Evolutionary conservation across 2,888 invertebrate genomes (phyloP).

Genomic region (Cordilura impudica): DNA sequence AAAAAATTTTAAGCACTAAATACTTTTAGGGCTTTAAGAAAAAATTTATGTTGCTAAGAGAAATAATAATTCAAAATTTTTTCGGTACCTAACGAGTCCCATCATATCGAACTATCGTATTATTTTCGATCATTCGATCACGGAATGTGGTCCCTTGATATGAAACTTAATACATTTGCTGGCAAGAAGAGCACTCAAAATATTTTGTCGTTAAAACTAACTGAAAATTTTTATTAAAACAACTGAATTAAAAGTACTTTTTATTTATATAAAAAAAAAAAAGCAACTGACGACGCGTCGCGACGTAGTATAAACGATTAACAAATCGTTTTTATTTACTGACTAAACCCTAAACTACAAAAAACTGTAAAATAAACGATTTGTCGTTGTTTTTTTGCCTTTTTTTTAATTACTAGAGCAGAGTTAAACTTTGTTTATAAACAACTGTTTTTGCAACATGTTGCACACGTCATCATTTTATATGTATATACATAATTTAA

Average conservation of each 20-base stretch:
- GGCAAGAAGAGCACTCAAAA: background rate
- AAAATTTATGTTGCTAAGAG: no score
- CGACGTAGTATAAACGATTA: background rate
- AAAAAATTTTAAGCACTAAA: no score
- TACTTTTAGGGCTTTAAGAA: no score
- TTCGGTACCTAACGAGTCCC: no score
- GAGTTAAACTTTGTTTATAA: background rate
- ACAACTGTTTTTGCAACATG: background rate
- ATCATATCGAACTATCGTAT: no score
- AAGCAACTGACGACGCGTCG: background rate
- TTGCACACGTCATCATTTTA: background rate
- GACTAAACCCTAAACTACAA: background rate
- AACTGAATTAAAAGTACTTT: background rate
- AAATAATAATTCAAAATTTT: no score
- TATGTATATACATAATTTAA: background rate
- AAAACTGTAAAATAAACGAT: background rate
- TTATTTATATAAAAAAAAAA: background rate
- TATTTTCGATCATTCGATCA: no score
- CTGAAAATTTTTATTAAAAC: no score
- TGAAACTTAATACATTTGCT: no score
- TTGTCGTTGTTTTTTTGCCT: background rate
- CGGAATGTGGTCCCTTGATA: no score
- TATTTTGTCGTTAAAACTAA: no score
- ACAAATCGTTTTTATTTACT: no score
- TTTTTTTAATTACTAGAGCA: background rate